Base-by-base conservation (phyloP, 1,140 invertebrate species). In the Drosophila lowei region DNA sequence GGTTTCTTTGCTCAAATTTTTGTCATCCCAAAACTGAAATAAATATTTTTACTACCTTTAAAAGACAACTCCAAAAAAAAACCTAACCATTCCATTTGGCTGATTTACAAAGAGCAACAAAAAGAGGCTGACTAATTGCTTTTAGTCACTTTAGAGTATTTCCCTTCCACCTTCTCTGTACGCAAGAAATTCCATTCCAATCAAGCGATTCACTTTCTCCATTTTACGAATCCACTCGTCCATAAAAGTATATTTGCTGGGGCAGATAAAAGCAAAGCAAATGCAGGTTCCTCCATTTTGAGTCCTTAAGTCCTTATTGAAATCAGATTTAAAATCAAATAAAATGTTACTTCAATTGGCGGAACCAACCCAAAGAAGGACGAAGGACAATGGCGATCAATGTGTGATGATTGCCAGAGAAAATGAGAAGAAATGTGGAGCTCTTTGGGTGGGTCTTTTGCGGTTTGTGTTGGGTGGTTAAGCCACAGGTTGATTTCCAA, bases 291-390 rank as follows among this genome's bases (percentile, higher is more conserved):
- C 11, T 7, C 2, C n/a, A n/a, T 9, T 72, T 50, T 38, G 3
- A 25, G n/a, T 49, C 50, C 58, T 70, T 60, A 58, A 77, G 52
- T 52, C 73, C 59, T 70, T 74, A 61, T 86, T 67, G 50, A 73
- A 79, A 61, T 72, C 79, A 61, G 79, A 74, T 83, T 83, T 70
- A 68, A 81, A 85, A 85, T 81, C 73, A 80, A 77, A 86, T 81
- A 66, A 85, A 85, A 77, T 71, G 58, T 48, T 52, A 23, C 77
- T 65, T 60, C 60, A 65, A 73, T 58, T 73, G 71, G 71, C 61
- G 44, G 34, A 59, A 59, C 18, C 46, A 2, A 48, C 6, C 34
- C 11, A 2, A 48, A 28, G 2, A 48, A 41, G 23, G 23, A 25
- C 23, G 47, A 52, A 52, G 42, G 66, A 71, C 67, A 73, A 74